Conservation (phyloP, 2,888 invertebrate genomes). For the Meghimatium bilineatum region DNA sequence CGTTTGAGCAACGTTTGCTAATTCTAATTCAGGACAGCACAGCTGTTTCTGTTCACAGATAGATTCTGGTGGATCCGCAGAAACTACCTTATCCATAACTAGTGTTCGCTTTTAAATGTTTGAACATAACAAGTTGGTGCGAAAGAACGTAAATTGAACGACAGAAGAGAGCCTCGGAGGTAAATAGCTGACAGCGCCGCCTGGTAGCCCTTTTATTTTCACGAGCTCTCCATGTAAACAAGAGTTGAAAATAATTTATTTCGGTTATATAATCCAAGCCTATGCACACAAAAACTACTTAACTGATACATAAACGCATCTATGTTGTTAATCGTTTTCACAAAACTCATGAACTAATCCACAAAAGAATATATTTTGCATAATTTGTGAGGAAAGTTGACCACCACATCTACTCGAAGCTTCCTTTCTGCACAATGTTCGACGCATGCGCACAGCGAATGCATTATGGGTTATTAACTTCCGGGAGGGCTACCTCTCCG, state of each 20-base stretch:
- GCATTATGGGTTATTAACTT: constrained; percentile 23
- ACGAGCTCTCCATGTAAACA: constrained; percentile 34
- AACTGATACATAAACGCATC: neutral
- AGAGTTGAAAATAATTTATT: neutral
- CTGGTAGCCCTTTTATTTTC: neutral
- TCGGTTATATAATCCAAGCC: neutral
- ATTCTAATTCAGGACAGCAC: neutral
- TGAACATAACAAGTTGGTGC: neutral
- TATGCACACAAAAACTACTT: constrained; percentile 9
- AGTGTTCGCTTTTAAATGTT: too few species aligned
- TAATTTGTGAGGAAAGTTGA: neutral
- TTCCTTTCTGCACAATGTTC: neutral
- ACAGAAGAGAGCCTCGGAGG: constrained; percentile 24
- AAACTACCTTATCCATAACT: neutral
- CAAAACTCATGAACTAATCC: neutral
- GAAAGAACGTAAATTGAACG: constrained; percentile 47
- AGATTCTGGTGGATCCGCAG: neutral
- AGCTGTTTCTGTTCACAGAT: neutral
- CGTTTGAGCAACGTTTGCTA: neutral
- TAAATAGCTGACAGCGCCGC: constrained; percentile 42
- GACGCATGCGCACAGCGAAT: constrained; percentile 8
- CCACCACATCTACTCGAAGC: neutral
- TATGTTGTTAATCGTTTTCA: neutral
- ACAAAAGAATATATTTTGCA: neutral
- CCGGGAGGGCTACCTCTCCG: constrained; percentile 14